Base-by-base conservation (phyloP, 2,113 vertebrate genomes). In the Nipponia nippon region DNA sequence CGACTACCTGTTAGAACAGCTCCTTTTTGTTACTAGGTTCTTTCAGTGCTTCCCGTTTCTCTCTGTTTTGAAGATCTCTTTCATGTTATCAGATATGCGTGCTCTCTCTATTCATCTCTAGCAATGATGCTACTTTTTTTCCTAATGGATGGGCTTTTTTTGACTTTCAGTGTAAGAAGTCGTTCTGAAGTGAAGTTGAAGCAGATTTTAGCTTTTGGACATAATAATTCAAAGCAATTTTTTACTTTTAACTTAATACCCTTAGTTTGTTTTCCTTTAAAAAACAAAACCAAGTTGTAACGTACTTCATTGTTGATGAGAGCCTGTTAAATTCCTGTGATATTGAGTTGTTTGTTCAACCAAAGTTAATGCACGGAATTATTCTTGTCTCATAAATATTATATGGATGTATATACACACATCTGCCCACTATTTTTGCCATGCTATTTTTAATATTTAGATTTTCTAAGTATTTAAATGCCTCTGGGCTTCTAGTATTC, bases 401-500 rank as follows among this genome's bases (percentile, higher is more conserved):
- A 56, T 32, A 79, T 69, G 62, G 71, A n/a, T 83, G 67, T 63
- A 21, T 69, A n/a, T 40, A 21, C 47, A 75, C 47, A 44, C 61
- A 89, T 91, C 73, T 95, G 70, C 78, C 78, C 26, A 30, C 56
- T 84, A 22, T 49, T 97, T 89, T 66, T 94, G 34, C 65, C 23
- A 26, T 83, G 40, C 63, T 93, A 58, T 91, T 97, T 96, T 89
- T 95, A 94, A 90, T 96, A 77, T 80, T 93, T 87, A 83, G 91
- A 69, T 85, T 91, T 53, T 95, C 83, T 47, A 72, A 87, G 89
- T 91, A 66, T 94, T 95, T 85, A 83, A 89, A 93, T 95, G 87
- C 91, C 93, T 96, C 62, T 96, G 82, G 95, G 93, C 75, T 97
- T 91, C 73, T 66, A 83, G 91, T 82, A 70, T n/a, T 83, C 87